Conservation (phyloP, 2,888 invertebrate species). For the Halictus ligatus region DNA sequence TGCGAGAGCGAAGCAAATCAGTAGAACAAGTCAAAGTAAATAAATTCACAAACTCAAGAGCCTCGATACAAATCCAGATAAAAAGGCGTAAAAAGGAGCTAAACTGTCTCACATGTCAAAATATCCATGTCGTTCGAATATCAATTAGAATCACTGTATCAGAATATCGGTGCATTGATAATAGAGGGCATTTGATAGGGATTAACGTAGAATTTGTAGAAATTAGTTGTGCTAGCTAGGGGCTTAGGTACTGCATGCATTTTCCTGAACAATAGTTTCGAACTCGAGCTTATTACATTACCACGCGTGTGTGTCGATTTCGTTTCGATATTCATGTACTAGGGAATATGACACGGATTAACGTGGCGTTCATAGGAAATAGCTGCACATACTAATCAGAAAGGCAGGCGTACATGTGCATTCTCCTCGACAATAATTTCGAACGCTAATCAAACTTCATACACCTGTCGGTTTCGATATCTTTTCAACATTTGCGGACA, state of each 20-base stretch:
- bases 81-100: not conserved
- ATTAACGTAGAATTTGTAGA: not conserved
- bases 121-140: not conserved
- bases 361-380: not conserved
- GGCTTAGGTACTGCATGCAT: not conserved
- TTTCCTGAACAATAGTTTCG: not conserved
- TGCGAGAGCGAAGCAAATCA: too few species aligned
- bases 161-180: not conserved
- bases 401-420: not conserved
- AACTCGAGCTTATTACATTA: not conserved
- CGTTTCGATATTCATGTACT: not conserved
- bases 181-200: not conserved
- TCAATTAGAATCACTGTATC: not conserved
- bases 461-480: not conserved
- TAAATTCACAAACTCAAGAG: too few species aligned
- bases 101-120: not conserved
- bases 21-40: too few species aligned
- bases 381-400: not conserved
- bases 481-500: not conserved
- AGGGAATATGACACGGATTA: not conserved
- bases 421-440: not conserved
- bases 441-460: not conserved
- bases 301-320: not conserved
- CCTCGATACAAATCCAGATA: not conserved
- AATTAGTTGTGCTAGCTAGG: not conserved